A percentile compares a stretch with the other conserved stretches of the same genome.
phyloP scores from a whole-genome alignment of 2,888 invertebrate species.

The Phyto melanocephala region DNA sequence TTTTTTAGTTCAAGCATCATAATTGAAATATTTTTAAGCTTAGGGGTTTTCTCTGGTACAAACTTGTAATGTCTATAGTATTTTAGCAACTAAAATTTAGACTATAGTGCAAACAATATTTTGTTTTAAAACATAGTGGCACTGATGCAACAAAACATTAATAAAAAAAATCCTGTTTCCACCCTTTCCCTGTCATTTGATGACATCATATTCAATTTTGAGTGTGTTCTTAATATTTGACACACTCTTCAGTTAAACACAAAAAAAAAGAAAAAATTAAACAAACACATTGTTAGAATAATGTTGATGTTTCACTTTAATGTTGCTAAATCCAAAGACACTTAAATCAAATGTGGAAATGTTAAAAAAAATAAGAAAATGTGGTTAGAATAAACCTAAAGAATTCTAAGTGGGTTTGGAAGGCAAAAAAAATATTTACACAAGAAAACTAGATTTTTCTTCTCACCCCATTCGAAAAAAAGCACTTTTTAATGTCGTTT shows the following conservation, averaged over 20 bases:
- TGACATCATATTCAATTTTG: neutral
- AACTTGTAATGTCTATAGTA: too few relatives aligned
- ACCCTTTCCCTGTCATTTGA: neutral
- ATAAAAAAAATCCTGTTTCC: neutral
- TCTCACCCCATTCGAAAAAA: neutral
- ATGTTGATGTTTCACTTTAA: constrained; percentile 23
- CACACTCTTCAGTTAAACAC: neutral
- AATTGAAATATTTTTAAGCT: too few relatives aligned
- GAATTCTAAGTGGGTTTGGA: neutral
- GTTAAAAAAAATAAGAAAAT: neutral
- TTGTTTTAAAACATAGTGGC: too few relatives aligned
- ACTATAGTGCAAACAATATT: too few relatives aligned
- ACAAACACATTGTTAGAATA: constrained; percentile 21
- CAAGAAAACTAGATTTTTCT: neutral
- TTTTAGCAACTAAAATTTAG: too few relatives aligned
- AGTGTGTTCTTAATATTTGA: neutral
- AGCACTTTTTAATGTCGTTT: neutral
- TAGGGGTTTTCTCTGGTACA: too few relatives aligned
- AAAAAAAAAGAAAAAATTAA: neutral
- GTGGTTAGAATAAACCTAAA: neutral
- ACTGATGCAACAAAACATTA: too few relatives aligned
- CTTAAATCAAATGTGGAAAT: neutral
- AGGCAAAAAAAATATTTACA: neutral
- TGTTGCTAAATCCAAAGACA: neutral
- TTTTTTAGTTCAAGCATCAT: too few relatives aligned